Percentiles rank a stretch among this genome's conserved stretches.
Evolutionary conservation across 2,888 invertebrate species (phyloP).

Genomic region (Gastracanthus pulcherrimus): DNA sequence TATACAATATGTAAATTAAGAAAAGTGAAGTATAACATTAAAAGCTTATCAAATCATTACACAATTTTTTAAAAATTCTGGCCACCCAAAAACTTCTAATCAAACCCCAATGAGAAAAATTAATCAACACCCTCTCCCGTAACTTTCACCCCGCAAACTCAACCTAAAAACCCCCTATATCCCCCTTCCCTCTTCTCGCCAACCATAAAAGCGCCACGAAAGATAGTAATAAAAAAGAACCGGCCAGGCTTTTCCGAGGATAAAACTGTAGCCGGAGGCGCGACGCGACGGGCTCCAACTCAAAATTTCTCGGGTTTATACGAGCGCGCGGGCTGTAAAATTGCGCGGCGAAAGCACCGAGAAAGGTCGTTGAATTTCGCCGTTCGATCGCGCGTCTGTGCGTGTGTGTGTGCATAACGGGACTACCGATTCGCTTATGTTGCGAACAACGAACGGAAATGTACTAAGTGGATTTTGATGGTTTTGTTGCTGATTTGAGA

Average conservation of each 20-base stretch:
- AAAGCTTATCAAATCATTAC: no score
- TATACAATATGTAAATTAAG: no score
- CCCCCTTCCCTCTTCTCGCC: no score
- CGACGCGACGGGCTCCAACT: slow-evolving; percentile 1
- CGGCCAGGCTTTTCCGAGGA: not conserved
- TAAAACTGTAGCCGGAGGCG: not conserved
- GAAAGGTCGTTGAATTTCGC: slow-evolving; percentile 36
- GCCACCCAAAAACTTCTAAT: no score
- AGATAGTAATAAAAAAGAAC: not conserved
- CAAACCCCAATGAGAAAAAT: no score
- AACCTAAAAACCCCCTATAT: no score
- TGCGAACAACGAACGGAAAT: no score
- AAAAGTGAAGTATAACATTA: no score
- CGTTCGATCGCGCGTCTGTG: not conserved
- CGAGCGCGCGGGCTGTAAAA: slow-evolving; percentile 21
- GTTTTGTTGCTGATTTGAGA: not conserved
- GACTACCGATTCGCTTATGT: slow-evolving; percentile 6
- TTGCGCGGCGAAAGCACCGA: slow-evolving; percentile 31
- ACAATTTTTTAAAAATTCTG: no score
- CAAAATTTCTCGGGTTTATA: slow-evolving; percentile 34
- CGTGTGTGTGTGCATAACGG: not conserved
- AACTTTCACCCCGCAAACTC: no score
- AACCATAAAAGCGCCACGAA: no score
- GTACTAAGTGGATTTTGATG: not conserved
- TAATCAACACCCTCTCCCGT: no score